These are phyloP conservation scores for Limnephilus lunatus DNA, from an alignment of 2,888 invertebrate species.

Conservation along the genomic window DNA sequence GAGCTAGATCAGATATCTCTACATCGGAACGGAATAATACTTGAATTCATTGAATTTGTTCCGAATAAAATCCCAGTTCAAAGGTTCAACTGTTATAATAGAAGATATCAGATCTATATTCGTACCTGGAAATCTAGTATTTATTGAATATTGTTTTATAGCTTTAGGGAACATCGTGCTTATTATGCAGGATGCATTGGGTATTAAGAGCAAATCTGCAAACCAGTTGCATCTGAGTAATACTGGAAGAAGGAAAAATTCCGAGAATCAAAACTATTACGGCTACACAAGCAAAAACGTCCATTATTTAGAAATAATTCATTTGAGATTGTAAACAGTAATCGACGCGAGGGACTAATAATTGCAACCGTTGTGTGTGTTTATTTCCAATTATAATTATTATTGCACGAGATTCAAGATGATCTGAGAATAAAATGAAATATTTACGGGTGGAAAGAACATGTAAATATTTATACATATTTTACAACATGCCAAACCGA, in stretches of 20 bases:
- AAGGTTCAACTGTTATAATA: too few species aligned
- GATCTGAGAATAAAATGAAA: background rate
- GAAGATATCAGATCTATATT: too few species aligned
- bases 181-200: background rate
- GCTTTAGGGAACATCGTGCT: background rate
- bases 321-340: background rate
- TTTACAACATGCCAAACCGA: background rate
- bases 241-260: background rate
- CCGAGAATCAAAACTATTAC: background rate
- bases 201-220: background rate
- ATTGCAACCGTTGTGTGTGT: background rate
- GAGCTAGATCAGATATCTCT: too few species aligned
- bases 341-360: background rate
- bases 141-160: background rate
- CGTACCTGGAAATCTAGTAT: background rate
- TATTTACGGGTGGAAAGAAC: background rate
- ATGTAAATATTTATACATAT: background rate
- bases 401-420: background rate
- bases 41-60: too few species aligned
- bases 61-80: too few species aligned
- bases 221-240: background rate
- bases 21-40: too few species aligned
- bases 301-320: background rate
- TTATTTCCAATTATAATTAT: background rate
- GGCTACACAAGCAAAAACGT: background rate